Conservation (phyloP, 1,140 invertebrate genomes). For the Acromyrmex echinatior region DNA sequence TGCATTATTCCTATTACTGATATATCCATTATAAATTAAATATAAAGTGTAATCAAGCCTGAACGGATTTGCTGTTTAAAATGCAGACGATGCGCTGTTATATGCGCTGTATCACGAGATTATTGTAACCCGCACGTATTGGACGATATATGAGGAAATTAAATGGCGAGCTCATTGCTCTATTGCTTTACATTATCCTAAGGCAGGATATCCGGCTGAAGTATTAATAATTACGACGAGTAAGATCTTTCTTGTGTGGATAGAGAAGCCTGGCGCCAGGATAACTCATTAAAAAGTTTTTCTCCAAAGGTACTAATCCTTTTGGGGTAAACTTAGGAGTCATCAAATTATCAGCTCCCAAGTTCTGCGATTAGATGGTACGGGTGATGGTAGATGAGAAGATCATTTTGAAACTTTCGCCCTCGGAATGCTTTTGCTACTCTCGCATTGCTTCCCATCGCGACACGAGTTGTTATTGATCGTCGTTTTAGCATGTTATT, state of each 20-base stretch:
- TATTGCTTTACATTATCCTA: constrained; percentile 24
- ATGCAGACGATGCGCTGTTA: not conserved
- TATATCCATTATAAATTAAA: constrained; percentile 26
- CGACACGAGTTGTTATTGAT: constrained; percentile 52
- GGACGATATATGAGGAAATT: constrained; percentile 32
- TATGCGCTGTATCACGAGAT: constrained; percentile 15
- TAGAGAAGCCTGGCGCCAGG: not conserved
- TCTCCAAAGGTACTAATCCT: constrained; percentile 53
- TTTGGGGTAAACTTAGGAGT: constrained; percentile 51
- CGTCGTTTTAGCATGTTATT: constrained; percentile 54
- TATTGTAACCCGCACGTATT: not conserved
- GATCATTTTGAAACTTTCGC: constrained; percentile 60
- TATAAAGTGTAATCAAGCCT: constrained; percentile 4
- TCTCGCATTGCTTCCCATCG: constrained; percentile 1
- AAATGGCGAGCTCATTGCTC: constrained; percentile 13
- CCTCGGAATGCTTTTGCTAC: constrained; percentile 34
- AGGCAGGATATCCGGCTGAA: constrained; percentile 14
- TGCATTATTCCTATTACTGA: not conserved
- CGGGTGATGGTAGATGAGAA: constrained; percentile 55
- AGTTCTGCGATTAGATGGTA: constrained; percentile 40
- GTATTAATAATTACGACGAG: constrained; percentile 64
- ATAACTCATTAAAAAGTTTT: constrained; percentile 72
- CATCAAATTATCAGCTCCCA: constrained; percentile 65
- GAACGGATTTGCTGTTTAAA: constrained; percentile 18
- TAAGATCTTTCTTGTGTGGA: not conserved